phyloP scores from a whole-genome alignment of 2,113 vertebrate species.

The Odobenus rosmarus region DNA sequence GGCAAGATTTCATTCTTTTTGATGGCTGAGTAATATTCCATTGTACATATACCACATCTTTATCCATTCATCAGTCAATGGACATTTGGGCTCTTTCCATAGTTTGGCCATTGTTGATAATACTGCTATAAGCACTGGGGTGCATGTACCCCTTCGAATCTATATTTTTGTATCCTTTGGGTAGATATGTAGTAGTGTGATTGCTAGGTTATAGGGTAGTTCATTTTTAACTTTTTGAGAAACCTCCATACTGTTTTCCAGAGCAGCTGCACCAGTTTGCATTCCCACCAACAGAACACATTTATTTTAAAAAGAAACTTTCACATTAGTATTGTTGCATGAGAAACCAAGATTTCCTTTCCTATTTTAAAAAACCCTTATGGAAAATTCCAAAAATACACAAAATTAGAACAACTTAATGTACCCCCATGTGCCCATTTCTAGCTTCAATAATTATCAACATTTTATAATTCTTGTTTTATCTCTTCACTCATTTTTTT shows the following conservation, averaged over 20 bases:
- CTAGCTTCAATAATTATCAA: not conserved
- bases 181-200: not conserved
- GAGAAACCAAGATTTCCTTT: not conserved
- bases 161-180: not conserved
- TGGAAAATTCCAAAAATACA: not conserved
- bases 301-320: not conserved
- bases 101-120: not conserved
- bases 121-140: not conserved
- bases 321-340: not conserved
- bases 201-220: not conserved
- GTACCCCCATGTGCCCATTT: not conserved
- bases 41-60: not conserved
- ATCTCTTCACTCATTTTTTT: not conserved
- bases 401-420: conserved; percentile 20
- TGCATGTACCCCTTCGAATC: not conserved
- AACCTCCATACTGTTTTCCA: not conserved
- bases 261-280: not conserved
- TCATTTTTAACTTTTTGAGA: not conserved
- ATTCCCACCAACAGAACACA: not conserved
- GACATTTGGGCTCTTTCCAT: not conserved
- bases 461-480: not conserved
- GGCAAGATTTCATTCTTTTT: not conserved
- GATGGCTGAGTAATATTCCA: not conserved
- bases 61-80: not conserved
- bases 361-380: not conserved